Evolutionary conservation across 2,797 vertebrate genomes (phyloP).

Genomic region (Lateolabrax maculatus): DNA sequence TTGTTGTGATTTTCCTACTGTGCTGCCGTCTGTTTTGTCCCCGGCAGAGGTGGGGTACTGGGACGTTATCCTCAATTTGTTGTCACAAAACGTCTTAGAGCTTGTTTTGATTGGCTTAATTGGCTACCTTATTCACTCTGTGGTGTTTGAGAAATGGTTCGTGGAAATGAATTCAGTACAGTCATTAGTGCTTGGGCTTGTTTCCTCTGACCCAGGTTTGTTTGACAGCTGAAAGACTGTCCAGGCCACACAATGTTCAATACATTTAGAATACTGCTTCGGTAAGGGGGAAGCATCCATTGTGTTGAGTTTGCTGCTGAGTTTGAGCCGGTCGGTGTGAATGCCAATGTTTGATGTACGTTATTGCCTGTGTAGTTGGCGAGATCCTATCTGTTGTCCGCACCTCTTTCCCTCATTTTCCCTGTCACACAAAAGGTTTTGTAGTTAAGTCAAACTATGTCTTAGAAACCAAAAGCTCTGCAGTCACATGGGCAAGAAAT

Average conservation of each 20-base stretch:
- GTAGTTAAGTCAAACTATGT: conserved; percentile 17
- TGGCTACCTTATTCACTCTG: conserved; percentile 40
- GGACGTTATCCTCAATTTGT: conserved; percentile 54
- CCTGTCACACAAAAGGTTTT: conserved; percentile 31
- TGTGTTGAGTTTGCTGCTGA: neutral
- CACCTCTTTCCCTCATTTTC: conserved; percentile 33
- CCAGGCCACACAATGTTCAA: conserved; percentile 1
- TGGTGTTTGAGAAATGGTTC: conserved; percentile 42
- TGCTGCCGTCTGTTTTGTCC: conserved; percentile 49
- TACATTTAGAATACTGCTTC: conserved; percentile 6
- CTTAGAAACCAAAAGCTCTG: conserved; percentile 20
- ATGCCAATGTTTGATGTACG: neutral
- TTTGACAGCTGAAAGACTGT: conserved; percentile 48
- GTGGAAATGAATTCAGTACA: conserved; percentile 51
- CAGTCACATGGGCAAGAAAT: neutral
- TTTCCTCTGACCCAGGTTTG: conserved; percentile 55
- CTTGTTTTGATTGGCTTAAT: conserved; percentile 60
- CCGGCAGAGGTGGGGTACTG: conserved; percentile 42
- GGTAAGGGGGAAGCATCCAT: neutral
- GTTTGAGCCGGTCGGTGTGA: neutral
- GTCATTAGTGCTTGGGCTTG: conserved; percentile 41
- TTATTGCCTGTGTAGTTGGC: neutral
- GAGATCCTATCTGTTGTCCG: conserved; percentile 14
- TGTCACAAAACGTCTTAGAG: conserved; percentile 35
- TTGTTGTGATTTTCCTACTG: conserved; percentile 47